A percentile compares a stretch with the other conserved stretches of the same genome.
Evolutionary conservation across 2,888 invertebrate genomes (phyloP).

Genomic region (Tenthredo livida): DNA sequence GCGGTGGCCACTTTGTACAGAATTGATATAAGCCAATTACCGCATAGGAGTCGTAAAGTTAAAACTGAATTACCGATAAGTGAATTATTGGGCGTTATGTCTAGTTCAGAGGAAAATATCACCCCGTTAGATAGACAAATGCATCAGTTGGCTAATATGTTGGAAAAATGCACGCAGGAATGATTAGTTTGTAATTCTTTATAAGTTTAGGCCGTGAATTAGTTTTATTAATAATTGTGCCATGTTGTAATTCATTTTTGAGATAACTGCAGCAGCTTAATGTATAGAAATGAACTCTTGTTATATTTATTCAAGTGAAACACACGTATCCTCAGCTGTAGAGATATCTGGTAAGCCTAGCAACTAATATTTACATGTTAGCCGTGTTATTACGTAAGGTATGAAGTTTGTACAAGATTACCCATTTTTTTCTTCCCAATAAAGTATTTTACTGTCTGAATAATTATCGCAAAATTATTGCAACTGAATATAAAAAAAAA

Average conservation of each 20-base stretch:
- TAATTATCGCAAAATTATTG: neutral
- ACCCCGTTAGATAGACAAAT: slow-evolving; percentile 64
- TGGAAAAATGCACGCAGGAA: slow-evolving; percentile 62
- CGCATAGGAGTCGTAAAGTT: slow-evolving; percentile 60
- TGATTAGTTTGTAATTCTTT: neutral
- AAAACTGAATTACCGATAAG: slow-evolving; percentile 62
- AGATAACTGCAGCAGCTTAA: neutral
- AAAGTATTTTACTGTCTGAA: neutral
- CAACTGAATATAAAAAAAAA: neutral
- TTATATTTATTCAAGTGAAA: neutral
- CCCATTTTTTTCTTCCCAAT: neutral
- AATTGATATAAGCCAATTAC: slow-evolving; percentile 60
- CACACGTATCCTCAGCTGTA: slow-evolving; percentile 10
- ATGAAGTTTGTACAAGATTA: neutral
- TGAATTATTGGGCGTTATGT: slow-evolving; percentile 61
- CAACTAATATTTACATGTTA: neutral
- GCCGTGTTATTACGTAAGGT: neutral
- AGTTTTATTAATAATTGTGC: slow-evolving; percentile 1
- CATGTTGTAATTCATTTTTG: neutral
- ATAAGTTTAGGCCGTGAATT: neutral
- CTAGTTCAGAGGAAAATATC: slow-evolving; percentile 56
- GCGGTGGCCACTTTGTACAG: slow-evolving; percentile 62
- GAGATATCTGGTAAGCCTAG: neutral
- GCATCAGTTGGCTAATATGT: slow-evolving; percentile 61
- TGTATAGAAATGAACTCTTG: neutral